Evolutionary conservation across 2,113 vertebrate genomes (phyloP), one percentile per base, ranked within the genome.

Genomic region (Hipposideros armiger): DNA sequence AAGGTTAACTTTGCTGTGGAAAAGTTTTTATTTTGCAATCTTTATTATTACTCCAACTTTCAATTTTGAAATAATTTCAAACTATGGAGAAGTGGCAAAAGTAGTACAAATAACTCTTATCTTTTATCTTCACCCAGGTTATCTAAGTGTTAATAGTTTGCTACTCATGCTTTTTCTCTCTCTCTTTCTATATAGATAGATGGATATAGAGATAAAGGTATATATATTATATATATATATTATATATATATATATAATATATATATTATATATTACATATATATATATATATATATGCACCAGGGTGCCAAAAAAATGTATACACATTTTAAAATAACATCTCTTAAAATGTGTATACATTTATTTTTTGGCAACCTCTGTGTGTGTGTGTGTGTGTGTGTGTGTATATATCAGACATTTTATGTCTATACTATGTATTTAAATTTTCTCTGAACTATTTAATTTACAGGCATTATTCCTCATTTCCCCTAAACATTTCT

Each of bases 401-500:
- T 36, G 36, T 36, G 36, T 36, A 89, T 58, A 36, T 36, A n/a
- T 54, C 20, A 74, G n/a, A 84, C 76, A 42, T 42, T 86, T 62
- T 70, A 30, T 66, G 19, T n/a, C 36, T 76, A 28, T 85, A 42
- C 36, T 92, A 83, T 52, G 11, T 77, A 56, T 42, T 40, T 45
- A 64, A 32, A n/a, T 20, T 72, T 62, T 77, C 42, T 92, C 32
- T 83, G 52, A 95, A 52, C 13, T 26, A 54, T 17, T 80, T 96
- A 74, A 74, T 50, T 90, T 95, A 52, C n/a, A 91, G n/a, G 8
- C 36, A 76, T 58, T 9, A 84, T 83, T 80, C 11, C 10, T 94
- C 32, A 74, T 76, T 74, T 94, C 28, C 20, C 15, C 45, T 88
- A 66, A 96, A 93, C 22, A 67, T 84, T 90, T 92, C 22, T 66